Evolutionary conservation across 2,888 invertebrate genomes (phyloP).

Genomic region (Tetropium fuscum): DNA sequence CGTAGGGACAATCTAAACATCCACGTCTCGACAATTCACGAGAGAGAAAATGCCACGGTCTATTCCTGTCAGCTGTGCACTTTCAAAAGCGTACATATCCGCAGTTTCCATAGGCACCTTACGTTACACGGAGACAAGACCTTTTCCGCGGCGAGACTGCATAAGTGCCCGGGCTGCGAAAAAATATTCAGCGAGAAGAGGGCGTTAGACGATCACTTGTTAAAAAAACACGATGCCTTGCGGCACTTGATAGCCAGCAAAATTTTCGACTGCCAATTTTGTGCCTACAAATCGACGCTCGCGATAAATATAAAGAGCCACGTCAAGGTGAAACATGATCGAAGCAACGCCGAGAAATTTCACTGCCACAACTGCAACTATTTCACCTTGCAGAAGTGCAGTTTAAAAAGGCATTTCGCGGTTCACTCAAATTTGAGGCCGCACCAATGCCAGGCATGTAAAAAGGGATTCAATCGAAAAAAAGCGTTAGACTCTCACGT

Average conservation of each 20-base stretch:
- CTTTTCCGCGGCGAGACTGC: not conserved
- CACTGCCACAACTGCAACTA: slow-evolving; percentile 8
- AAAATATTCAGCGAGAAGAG: not conserved
- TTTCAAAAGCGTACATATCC: not conserved
- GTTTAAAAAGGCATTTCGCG: slow-evolving; percentile 28
- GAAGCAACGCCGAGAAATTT: not conserved
- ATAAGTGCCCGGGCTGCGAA: not conserved
- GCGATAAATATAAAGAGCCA: slow-evolving; percentile 2
- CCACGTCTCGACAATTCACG: slow-evolving; percentile 6
- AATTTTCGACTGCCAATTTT: slow-evolving; percentile 18
- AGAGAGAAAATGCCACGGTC: not conserved
- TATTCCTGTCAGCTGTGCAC: slow-evolving; percentile 9
- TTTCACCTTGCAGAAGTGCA: not conserved
- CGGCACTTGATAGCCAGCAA: not conserved
- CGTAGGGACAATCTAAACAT: not conserved
- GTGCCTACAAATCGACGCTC: slow-evolving; percentile 23
- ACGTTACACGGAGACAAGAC: too few species aligned
- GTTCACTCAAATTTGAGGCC: slow-evolving; percentile 15
- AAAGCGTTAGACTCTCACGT: slow-evolving; percentile 28
- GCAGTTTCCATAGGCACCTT: slow-evolving; percentile 1
- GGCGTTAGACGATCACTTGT: slow-evolving; percentile 7
- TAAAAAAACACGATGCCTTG: slow-evolving; percentile 6
- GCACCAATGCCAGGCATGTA: slow-evolving; percentile 28
- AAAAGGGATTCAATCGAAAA: slow-evolving; percentile 31
- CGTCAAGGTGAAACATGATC: too few species aligned